Evolutionary conservation across 1,140 invertebrate genomes (phyloP).

Genomic region (Nixonia krombeini): DNA sequence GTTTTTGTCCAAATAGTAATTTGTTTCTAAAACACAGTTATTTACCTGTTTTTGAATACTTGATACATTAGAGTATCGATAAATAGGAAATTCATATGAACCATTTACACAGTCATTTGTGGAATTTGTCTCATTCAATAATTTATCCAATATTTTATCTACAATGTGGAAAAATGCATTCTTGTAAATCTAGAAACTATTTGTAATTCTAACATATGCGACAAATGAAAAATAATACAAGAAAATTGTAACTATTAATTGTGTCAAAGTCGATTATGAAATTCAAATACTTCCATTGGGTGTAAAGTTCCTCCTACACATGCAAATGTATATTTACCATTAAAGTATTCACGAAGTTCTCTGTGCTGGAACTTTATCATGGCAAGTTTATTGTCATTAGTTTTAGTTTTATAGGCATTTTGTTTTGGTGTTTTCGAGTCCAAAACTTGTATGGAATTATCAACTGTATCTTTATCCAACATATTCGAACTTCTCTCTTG

Average conservation of each 20-base stretch:
- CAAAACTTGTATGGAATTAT: constrained; percentile 8
- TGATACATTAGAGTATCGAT: constrained; percentile 51
- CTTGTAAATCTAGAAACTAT: constrained; percentile 2
- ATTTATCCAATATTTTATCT: constrained; percentile 48
- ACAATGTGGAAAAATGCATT: constrained; percentile 17
- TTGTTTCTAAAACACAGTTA: too few species aligned
- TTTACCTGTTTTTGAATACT: constrained; percentile 59
- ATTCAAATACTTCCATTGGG: neutral
- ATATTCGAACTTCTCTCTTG: constrained; percentile 65
- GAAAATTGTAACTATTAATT: too few species aligned
- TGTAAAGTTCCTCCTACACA: constrained; percentile 17
- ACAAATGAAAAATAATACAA: neutral
- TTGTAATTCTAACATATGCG: too few species aligned
- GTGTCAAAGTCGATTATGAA: too few species aligned
- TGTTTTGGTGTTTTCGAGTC: constrained; percentile 2
- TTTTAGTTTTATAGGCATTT: constrained; percentile 27
- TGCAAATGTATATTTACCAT: constrained; percentile 20
- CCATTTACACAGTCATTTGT: constrained; percentile 48
- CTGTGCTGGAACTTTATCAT: constrained; percentile 31
- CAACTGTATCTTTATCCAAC: constrained; percentile 22
- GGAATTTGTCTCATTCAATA: constrained; percentile 54
- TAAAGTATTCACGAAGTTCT: constrained; percentile 40
- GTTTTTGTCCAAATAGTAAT: constrained; percentile 11
- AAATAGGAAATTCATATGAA: constrained; percentile 47
- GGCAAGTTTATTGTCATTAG: constrained; percentile 22